These are phyloP conservation scores for Mormyrus proboscirostris DNA, from an alignment of 2,797 vertebrate species.

Conservation along the genomic window DNA sequence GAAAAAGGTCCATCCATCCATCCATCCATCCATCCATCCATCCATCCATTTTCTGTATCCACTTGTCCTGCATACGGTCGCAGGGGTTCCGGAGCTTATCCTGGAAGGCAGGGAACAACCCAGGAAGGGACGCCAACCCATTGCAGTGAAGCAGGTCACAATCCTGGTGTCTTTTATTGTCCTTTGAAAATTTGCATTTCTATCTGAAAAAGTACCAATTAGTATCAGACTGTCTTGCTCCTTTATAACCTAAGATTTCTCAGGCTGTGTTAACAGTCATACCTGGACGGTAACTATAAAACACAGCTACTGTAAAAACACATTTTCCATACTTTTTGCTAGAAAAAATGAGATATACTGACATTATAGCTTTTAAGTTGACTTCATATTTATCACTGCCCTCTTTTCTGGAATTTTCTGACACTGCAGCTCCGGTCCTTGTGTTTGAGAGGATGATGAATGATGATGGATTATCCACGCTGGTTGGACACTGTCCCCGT, in stretches of 20 bases:
- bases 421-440: neutral
- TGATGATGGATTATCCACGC: neutral
- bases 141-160: neutral
- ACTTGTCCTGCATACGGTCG: neutral
- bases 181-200: neutral
- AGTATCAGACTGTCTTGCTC: neutral
- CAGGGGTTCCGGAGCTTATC: neutral
- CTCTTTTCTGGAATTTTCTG: neutral
- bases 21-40: too few species aligned
- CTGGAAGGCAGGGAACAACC: neutral
- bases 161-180: neutral
- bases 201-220: neutral
- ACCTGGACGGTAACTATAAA: neutral
- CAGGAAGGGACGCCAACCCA: neutral
- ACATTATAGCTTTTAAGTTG: neutral
- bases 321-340: neutral
- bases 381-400: neutral
- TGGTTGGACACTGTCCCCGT: neutral
- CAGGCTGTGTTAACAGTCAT: neutral
- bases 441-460: neutral
- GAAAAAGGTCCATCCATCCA: neutral
- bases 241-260: neutral
- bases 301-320: neutral
- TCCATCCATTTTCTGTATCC: neutral
- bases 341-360: neutral